Percentiles rank a stretch among this genome's conserved stretches.
phyloP scores from a whole-genome alignment of 2,888 invertebrate species.

The Drosophila histrio region DNA sequence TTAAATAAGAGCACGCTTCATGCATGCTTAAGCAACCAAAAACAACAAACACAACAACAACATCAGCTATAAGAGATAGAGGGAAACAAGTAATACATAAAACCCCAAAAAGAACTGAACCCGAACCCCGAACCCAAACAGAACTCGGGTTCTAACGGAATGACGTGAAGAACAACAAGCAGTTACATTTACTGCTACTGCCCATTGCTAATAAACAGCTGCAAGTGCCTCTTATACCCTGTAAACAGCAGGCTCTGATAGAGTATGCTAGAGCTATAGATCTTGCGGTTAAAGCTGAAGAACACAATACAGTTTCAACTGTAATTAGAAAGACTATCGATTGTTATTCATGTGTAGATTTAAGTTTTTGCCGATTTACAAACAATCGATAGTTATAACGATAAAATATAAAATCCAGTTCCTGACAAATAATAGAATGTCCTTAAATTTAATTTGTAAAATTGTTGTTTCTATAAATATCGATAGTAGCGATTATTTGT shows the following conservation, averaged over 20 bases:
- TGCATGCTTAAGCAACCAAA: slow-evolving; percentile 66
- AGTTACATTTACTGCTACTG: slow-evolving; percentile 50
- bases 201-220: slow-evolving; percentile 45
- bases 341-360: too few species aligned
- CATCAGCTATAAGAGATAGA: neutral
- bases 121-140: slow-evolving; percentile 23
- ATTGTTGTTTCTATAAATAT: neutral
- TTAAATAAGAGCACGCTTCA: slow-evolving; percentile 68
- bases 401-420: neutral
- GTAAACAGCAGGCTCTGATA: neutral
- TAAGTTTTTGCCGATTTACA: too few species aligned
- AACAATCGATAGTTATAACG: too few species aligned
- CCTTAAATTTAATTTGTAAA: neutral
- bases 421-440: neutral
- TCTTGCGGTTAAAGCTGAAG: neutral
- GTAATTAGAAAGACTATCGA: too few species aligned
- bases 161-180: slow-evolving; percentile 37
- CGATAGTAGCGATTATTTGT: neutral
- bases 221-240: slow-evolving; percentile 48
- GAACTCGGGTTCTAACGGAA: slow-evolving; percentile 31
- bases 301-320: neutral
- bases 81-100: slow-evolving; percentile 25
- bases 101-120: slow-evolving; percentile 34
- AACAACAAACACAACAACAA: neutral
- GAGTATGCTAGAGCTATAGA: neutral